These are phyloP conservation scores for Albula goreensis DNA, from an alignment of 2,113 vertebrate species.

Conservation along the genomic window DNA sequence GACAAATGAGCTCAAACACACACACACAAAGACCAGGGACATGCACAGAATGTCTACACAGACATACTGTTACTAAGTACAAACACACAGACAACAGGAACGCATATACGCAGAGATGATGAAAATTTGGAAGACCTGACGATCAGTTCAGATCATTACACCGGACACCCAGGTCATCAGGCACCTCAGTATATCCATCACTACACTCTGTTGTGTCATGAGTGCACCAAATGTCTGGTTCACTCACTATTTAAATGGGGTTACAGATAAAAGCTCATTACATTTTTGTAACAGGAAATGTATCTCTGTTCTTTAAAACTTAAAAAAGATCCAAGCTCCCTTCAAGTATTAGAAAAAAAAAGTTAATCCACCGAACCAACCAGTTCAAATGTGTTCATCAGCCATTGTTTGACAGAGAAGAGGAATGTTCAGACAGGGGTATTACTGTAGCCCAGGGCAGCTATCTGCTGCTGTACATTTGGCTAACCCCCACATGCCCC, in stretches of 20 bases:
- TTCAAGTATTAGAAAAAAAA: conserved; percentile 25
- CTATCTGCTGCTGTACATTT: conserved; percentile 54
- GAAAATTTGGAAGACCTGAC: too few species aligned
- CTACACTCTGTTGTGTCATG: neutral
- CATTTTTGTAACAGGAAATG: neutral
- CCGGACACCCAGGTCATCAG: neutral
- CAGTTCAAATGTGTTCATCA: conserved; percentile 50
- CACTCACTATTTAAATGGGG: neutral
- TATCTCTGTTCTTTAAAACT: neutral
- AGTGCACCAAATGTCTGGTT: neutral
- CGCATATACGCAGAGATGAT: neutral
- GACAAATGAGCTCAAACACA: conserved; percentile 33
- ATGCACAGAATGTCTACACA: conserved; percentile 28
- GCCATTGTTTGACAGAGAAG: conserved; percentile 55
- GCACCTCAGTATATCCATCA: neutral
- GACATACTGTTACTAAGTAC: neutral
- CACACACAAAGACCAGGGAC: conserved; percentile 14
- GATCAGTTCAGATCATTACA: neutral
- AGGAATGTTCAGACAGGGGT: conserved; percentile 52
- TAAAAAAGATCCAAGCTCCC: neutral
- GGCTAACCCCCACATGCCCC: conserved; percentile 52
- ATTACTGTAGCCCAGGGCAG: conserved; percentile 59
- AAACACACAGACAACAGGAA: conserved; percentile 2
- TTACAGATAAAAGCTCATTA: neutral
- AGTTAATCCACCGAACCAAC: conserved; percentile 43